These are phyloP conservation scores for Pseudomyrmex pallidus DNA, from an alignment of 1,140 invertebrate species.

Conservation along the genomic window DNA sequence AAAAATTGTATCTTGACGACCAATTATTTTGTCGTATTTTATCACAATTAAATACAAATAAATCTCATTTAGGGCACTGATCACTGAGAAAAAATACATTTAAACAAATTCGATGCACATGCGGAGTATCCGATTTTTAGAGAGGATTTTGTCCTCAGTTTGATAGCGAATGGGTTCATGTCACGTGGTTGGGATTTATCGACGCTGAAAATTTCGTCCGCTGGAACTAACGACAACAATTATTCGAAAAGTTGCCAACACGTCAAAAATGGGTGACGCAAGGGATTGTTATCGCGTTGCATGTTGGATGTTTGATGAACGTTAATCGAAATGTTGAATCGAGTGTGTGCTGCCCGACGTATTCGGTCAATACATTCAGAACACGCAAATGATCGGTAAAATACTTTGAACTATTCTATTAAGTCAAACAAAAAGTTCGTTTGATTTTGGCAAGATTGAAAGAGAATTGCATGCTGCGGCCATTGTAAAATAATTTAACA, in stretches of 20 bases:
- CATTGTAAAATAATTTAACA: too few species aligned
- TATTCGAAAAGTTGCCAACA: slow-evolving; percentile 67
- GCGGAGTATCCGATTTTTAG: slow-evolving; percentile 3
- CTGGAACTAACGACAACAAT: slow-evolving; percentile 36
- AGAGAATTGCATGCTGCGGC: too few species aligned
- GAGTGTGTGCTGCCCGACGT: neutral
- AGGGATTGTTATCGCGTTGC: slow-evolving; percentile 63
- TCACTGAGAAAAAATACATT: neutral
- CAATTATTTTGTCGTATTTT: neutral
- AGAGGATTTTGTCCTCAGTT: slow-evolving; percentile 29
- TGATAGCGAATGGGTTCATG: slow-evolving; percentile 46
- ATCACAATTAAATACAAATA: neutral
- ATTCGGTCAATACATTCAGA: neutral
- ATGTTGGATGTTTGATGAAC: slow-evolving; percentile 65
- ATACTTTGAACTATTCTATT: neutral
- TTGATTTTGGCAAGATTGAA: too few species aligned
- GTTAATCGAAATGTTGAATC: slow-evolving; percentile 68
- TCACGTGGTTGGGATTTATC: slow-evolving; percentile 59
- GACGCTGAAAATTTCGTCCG: slow-evolving; percentile 50
- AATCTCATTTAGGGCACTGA: neutral
- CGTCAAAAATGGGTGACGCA: slow-evolving; percentile 61
- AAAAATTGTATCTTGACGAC: too few species aligned
- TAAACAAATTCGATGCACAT: slow-evolving; percentile 15
- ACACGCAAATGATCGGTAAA: neutral
- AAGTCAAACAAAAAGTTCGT: too few species aligned